Conservation (phyloP, 2,113 vertebrate species). For the Amphiprion percula region DNA sequence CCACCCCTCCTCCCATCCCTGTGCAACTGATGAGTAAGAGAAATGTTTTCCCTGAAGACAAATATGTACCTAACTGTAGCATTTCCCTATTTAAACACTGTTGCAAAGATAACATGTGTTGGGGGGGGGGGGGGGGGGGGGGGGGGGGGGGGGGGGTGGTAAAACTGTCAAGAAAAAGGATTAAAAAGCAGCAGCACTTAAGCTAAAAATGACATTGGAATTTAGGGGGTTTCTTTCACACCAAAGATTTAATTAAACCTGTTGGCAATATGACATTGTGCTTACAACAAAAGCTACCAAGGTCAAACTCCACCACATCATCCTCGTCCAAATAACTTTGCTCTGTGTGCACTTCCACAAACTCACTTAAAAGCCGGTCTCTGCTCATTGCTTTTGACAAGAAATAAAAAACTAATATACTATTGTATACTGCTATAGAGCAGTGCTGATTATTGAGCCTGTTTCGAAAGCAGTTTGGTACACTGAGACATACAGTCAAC, state of each 20-base stretch:
- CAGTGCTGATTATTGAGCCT: slow-evolving; percentile 16
- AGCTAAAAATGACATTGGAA: neutral
- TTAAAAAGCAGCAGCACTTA: neutral
- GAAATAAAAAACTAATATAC: slow-evolving; percentile 1
- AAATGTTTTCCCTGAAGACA: slow-evolving; percentile 33
- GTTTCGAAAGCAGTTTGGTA: slow-evolving; percentile 15
- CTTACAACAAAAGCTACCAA: slow-evolving; percentile 13
- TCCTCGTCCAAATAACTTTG: neutral
- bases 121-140: accelerated
- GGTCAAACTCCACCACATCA: neutral
- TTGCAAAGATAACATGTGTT: neutral
- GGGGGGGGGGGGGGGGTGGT: too few relatives aligned
- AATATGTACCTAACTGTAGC: slow-evolving; percentile 18
- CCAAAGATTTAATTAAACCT: neutral
- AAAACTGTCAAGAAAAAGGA: neutral
- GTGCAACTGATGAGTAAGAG: slow-evolving; percentile 36
- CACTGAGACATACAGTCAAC: slow-evolving; percentile 20
- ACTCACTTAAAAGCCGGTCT: neutral
- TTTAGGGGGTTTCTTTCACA: neutral
- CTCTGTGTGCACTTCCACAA: slow-evolving; percentile 4
- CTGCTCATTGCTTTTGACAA: slow-evolving; percentile 1
- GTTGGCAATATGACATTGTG: neutral
- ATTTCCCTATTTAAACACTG: slow-evolving; percentile 32
- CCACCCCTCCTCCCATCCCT: slow-evolving; percentile 5
- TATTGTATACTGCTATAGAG: neutral